phyloP scores from a whole-genome alignment of 2,888 invertebrate genomes.

The Abrostola tripartita region DNA sequence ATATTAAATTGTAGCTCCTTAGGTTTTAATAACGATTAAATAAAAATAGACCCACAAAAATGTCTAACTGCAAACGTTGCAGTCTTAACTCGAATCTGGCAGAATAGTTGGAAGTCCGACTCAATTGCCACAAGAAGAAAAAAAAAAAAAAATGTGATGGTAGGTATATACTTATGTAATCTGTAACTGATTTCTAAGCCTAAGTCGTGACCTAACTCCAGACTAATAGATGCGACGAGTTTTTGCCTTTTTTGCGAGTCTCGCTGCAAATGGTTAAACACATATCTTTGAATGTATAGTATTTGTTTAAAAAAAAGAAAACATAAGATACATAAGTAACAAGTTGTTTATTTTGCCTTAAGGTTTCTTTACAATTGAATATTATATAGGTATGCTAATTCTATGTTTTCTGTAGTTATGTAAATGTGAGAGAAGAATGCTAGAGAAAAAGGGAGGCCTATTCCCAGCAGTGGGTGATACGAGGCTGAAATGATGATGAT shows the following conservation, averaged over 20 bases:
- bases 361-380: not conserved
- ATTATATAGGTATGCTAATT: not conserved
- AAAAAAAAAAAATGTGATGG: not conserved
- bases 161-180: not conserved
- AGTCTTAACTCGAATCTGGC: too few relatives aligned
- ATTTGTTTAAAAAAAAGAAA: not conserved
- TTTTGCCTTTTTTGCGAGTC: not conserved
- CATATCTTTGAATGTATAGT: not conserved
- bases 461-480: too few relatives aligned
- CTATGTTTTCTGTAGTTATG: too few relatives aligned
- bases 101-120: too few relatives aligned
- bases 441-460: too few relatives aligned
- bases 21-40: too few relatives aligned
- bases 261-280: not conserved
- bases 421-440: too few relatives aligned
- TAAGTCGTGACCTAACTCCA: not conserved
- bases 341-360: not conserved
- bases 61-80: too few relatives aligned
- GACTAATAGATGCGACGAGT: not conserved
- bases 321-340: not conserved
- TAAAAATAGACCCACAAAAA: too few relatives aligned
- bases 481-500: too few relatives aligned
- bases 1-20: too few relatives aligned
- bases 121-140: too few relatives aligned
- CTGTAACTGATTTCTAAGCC: not conserved